Base-by-base conservation (phyloP, 2,888 invertebrate species). In the Geotrupes spiniger region DNA sequence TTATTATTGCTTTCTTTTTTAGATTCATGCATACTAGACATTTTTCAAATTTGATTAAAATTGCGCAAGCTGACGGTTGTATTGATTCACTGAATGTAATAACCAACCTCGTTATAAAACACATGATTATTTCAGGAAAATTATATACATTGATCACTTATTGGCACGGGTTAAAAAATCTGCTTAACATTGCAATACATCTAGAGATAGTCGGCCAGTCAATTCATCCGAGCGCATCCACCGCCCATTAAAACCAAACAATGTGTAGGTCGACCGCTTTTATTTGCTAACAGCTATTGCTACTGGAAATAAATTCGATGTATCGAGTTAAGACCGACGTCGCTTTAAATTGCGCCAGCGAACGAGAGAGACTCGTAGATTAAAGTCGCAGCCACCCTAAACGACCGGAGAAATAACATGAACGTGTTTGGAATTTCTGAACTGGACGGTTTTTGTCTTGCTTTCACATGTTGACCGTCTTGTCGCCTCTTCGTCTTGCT, bases 281-380 rank as follows among this genome's bases (percentile, higher is more conserved):
- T 65, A 65, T 67, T 66, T 62, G 67, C 64, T 64, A 66, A 66
- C 62, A 66, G 64, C 65, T 65, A 63, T 63, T 65, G 67, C 67
- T 67, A 67, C 67, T 67, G 67, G 65, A 65, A 64, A 64, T 61
- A 60, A 57, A 60, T 62, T 52, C 58, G 54, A 52, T 28, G 50
- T 39, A 38, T 43, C 46, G 41, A 65, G 54, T 55, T 55, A 54
- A 53, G 62, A 66, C 61, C 42, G 36, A 46, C 46, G 46, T 41
- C 47, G 47, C 44, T 45, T 21, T 21, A 21, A 21, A 21, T 21
- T 21, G 21, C 6, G 21, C 21, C 21, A 6, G 21, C 6, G 21
- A 6, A 21, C 21, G 21, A 21, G 21, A 21, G 21, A 21, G 21
- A 21, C 40, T 39, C 47, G 36, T 28, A 21, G 11, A 29, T 28